Evolutionary conservation across 2,888 invertebrate species (phyloP).

Genomic region (Neoitamus cyanurus): DNA sequence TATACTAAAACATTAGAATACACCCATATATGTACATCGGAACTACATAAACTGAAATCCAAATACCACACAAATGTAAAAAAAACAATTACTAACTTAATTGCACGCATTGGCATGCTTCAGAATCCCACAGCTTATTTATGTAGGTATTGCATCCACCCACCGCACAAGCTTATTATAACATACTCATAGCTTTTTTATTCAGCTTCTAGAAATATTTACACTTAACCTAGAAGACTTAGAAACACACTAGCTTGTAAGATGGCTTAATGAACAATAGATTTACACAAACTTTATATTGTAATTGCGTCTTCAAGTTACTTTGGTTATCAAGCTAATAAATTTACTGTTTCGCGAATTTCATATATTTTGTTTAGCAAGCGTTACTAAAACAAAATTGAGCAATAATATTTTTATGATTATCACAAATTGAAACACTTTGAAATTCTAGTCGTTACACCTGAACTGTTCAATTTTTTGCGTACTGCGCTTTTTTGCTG

Average conservation of each 20-base stretch:
- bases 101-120: neutral
- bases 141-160: neutral
- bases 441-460: neutral
- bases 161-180: neutral
- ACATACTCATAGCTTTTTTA: neutral
- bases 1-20: too few relatives aligned
- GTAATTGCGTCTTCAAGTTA: slow-evolving; percentile 41
- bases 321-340: neutral
- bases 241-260: neutral
- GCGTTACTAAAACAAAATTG: neutral
- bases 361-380: neutral
- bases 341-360: neutral
- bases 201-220: neutral
- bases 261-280: neutral
- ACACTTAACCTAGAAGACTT: neutral
- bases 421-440: neutral
- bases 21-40: neutral
- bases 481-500: neutral
- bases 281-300: neutral
- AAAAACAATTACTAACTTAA: neutral
- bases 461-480: neutral
- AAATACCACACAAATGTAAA: neutral
- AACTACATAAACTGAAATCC: neutral
- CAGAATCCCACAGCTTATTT: neutral
- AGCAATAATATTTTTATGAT: neutral